Conservation (phyloP, 2,113 vertebrate genomes). For the Malurus cyaneus region DNA sequence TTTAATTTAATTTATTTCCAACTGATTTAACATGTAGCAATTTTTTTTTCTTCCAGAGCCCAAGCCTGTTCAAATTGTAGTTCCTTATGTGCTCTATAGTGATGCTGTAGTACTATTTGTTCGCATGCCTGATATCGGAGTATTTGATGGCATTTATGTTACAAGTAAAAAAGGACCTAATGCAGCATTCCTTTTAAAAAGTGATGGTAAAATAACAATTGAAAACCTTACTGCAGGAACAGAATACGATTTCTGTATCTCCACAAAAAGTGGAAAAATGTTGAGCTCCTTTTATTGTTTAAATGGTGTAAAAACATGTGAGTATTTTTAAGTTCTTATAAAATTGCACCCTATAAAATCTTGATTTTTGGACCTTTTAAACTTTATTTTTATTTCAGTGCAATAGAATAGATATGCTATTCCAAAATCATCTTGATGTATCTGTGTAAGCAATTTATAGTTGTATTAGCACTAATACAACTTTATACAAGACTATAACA, state of each 20-base stretch:
- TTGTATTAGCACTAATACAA: not conserved
- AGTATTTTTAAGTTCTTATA: conserved; percentile 54
- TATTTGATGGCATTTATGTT: conserved; percentile 73
- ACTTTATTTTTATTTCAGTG: not conserved
- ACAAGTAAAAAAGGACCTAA: conserved; percentile 44
- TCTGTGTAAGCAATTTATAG: not conserved
- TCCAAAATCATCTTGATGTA: not conserved
- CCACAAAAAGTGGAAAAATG: conserved; percentile 73
- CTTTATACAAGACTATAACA: not conserved
- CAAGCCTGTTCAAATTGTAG: conserved; percentile 60
- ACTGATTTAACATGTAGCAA: not conserved
- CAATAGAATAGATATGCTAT: not conserved
- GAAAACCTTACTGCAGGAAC: conserved; percentile 76
- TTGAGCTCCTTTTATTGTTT: conserved; percentile 73
- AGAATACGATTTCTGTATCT: conserved; percentile 77
- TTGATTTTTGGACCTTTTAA: not conserved
- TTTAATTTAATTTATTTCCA: not conserved
- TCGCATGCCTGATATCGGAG: conserved; percentile 39
- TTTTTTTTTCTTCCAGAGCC: conserved; percentile 58
- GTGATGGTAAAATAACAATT: conserved; percentile 65
- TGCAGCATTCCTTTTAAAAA: conserved; percentile 46
- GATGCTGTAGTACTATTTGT: conserved; percentile 63
- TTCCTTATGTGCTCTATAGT: conserved; percentile 44
- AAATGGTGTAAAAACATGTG: conserved; percentile 78
- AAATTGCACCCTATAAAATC: not conserved